phyloP scores from a whole-genome alignment of 2,888 invertebrate species.

The Stenurella melanura region DNA sequence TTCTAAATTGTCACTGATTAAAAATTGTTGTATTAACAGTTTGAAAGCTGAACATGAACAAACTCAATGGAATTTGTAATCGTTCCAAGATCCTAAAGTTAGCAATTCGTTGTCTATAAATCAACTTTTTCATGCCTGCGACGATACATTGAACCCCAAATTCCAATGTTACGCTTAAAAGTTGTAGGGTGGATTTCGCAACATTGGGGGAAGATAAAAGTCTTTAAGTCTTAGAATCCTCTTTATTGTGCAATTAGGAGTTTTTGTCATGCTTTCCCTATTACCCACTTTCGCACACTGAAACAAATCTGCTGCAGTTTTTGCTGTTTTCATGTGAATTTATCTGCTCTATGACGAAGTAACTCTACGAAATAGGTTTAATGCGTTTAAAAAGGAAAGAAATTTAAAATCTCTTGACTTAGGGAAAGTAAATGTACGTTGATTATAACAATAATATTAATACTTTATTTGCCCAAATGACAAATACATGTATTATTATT shows the following conservation, averaged over 20 bases:
- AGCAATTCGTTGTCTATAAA: slow-evolving; percentile 15
- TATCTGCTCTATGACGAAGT: neutral
- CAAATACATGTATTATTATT: too few species aligned
- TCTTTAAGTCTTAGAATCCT: slow-evolving; percentile 30
- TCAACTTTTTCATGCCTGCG: slow-evolving; percentile 24
- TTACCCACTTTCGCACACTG: slow-evolving; percentile 23
- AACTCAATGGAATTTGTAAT: neutral
- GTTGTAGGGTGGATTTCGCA: slow-evolving; percentile 28
- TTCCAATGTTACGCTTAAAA: slow-evolving; percentile 26
- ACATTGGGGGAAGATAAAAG: slow-evolving; percentile 31
- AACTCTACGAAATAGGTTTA: neutral
- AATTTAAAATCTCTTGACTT: too few species aligned
- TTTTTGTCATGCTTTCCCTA: slow-evolving; percentile 26
- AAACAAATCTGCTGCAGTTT: slow-evolving; percentile 26
- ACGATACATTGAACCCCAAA: slow-evolving; percentile 32
- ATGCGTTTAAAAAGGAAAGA: too few species aligned
- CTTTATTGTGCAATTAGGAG: slow-evolving; percentile 38
- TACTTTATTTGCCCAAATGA: too few species aligned
- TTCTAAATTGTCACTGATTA: neutral
- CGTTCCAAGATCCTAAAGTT: neutral
- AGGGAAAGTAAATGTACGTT: too few species aligned
- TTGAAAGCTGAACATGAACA: neutral
- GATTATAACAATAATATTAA: too few species aligned
- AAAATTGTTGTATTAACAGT: neutral
- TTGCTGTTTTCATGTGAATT: slow-evolving; percentile 1